phyloP scores from a whole-genome alignment of 1,140 invertebrate species.

The Sogatella furcifera region DNA sequence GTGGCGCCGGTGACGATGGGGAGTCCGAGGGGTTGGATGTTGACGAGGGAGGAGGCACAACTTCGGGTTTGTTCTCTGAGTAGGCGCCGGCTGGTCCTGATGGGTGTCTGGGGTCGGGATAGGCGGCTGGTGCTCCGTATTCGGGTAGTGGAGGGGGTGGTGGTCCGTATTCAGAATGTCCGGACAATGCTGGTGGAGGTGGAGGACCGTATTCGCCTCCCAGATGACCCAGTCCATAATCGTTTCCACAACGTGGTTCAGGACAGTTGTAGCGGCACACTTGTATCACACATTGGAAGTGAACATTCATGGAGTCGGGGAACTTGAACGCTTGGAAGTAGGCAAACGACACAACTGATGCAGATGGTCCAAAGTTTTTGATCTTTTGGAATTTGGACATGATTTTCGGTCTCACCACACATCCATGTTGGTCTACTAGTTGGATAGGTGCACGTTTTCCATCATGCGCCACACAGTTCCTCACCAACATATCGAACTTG shows the following conservation, averaged over 20 bases:
- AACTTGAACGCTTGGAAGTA: constrained; percentile 93
- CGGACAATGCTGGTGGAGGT: constrained; percentile 34
- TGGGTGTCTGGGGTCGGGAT: constrained; percentile 63
- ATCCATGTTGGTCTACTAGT: constrained; percentile 83
- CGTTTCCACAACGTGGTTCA: constrained; percentile 48
- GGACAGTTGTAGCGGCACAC: constrained; percentile 89
- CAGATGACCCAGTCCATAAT: constrained; percentile 16
- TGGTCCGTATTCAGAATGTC: constrained; percentile 54
- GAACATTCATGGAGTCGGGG: constrained; percentile 93
- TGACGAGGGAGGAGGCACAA: constrained; percentile 59
- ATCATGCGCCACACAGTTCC: constrained; percentile 89
- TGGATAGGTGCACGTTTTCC: constrained; percentile 87
- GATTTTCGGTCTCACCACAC: constrained; percentile 83
- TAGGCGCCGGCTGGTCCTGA: constrained; percentile 68
- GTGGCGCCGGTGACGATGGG: constrained; percentile 50
- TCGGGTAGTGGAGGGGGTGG: constrained; percentile 36
- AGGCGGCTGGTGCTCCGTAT: constrained; percentile 24
- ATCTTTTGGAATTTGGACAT: constrained; percentile 92
- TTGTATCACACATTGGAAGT: constrained; percentile 94
- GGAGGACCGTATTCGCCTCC: constrained; percentile 15
- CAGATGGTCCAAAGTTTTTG: constrained; percentile 88
- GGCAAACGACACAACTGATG: constrained; percentile 86
- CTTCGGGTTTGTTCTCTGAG: constrained; percentile 65
- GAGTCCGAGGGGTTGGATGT: constrained; percentile 29
- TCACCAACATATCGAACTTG: constrained; percentile 89